Percentiles rank a stretch among this genome's conserved stretches.
phyloP scores from a whole-genome alignment of 2,113 vertebrate species.

The Ramphastos sulfuratus region DNA sequence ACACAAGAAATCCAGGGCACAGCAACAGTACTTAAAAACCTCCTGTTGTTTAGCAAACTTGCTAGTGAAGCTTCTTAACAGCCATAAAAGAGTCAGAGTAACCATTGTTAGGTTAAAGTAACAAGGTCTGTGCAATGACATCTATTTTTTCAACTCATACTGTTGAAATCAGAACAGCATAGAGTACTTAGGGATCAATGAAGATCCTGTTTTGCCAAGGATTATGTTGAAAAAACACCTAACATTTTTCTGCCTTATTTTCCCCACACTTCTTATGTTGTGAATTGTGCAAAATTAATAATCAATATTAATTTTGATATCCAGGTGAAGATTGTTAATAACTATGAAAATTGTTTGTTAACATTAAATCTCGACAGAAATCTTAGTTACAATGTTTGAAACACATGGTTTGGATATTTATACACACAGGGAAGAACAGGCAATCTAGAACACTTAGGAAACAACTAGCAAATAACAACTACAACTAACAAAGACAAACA shows the following conservation, averaged over 20 bases:
- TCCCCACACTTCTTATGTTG: not conserved
- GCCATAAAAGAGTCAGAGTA: not conserved
- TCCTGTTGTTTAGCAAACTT: not conserved
- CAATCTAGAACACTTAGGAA: too few species aligned
- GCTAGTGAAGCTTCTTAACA: not conserved
- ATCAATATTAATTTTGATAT: too few species aligned
- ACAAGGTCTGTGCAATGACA: not conserved
- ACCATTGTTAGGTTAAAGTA: not conserved
- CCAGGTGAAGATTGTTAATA: too few species aligned
- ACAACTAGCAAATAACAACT: too few species aligned
- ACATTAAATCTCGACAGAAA: too few species aligned
- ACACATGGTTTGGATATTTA: too few species aligned
- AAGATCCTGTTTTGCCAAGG: not conserved
- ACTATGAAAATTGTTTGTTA: too few species aligned
- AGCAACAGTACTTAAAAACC: not conserved
- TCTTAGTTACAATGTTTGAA: too few species aligned
- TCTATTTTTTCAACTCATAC: not conserved
- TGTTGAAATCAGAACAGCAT: not conserved
- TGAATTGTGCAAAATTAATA: too few species aligned
- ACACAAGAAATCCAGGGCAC: not conserved
- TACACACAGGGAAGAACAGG: too few species aligned
- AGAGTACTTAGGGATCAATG: not conserved
- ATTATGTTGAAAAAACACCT: not conserved
- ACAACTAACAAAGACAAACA: too few species aligned
- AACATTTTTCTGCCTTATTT: not conserved